phyloP scores from a whole-genome alignment of 2,797 vertebrate species.

The Monodelphis domestica region DNA sequence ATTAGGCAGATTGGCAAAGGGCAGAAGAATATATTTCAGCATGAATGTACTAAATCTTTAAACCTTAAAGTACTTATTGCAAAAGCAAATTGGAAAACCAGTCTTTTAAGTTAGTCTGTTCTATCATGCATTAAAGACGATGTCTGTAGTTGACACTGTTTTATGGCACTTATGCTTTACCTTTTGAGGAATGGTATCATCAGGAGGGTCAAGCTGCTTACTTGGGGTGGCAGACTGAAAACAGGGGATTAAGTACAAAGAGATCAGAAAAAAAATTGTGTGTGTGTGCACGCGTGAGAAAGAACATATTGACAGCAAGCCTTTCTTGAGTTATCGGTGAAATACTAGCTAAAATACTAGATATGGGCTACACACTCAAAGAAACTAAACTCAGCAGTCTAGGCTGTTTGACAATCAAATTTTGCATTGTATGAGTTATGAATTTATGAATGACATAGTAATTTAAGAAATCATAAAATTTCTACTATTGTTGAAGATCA shows the following conservation, averaged over 20 bases:
- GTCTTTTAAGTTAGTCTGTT: constrained; percentile 83
- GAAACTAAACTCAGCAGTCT: constrained; percentile 42
- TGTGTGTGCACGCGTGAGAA: background rate
- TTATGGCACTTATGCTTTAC: constrained; percentile 82
- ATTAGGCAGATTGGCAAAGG: constrained; percentile 73
- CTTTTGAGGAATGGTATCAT: constrained; percentile 89
- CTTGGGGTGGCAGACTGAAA: constrained; percentile 89
- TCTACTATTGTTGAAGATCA: constrained; percentile 7
- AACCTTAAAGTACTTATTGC: constrained; percentile 70
- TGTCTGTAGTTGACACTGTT: constrained; percentile 76
- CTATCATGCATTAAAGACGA: constrained; percentile 84
- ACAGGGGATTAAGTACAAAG: constrained; percentile 86
- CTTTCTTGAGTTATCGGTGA: constrained; percentile 56
- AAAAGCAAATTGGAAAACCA: constrained; percentile 79
- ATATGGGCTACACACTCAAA: constrained; percentile 34
- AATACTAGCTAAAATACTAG: constrained; percentile 20
- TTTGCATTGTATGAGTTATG: background rate
- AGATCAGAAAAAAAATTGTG: constrained; percentile 79
- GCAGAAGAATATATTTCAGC: constrained; percentile 36
- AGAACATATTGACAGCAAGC: constrained; percentile 70
- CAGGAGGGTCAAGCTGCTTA: constrained; percentile 85
- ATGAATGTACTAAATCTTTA: constrained; percentile 59
- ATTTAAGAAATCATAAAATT: constrained; percentile 39
- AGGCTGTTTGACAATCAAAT: constrained; percentile 30
- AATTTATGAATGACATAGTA: constrained; percentile 24